A percentile compares a stretch with the other conserved stretches of the same genome.
Conservation (phyloP, 2,113 vertebrate species). For the Pelodiscus sinensis region DNA sequence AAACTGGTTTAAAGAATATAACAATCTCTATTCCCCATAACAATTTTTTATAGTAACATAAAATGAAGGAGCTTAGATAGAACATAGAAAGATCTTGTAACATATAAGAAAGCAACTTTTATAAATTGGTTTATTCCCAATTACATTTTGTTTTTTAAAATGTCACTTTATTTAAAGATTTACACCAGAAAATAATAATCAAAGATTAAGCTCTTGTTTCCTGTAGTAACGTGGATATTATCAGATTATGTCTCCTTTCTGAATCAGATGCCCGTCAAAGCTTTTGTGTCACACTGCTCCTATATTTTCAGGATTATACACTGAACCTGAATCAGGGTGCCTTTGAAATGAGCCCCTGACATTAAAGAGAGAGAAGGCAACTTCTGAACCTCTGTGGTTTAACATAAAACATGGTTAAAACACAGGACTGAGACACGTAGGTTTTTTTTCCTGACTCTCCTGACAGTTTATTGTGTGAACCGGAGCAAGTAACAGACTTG, state of each 20-base stretch:
- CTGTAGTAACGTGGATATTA: constrained; percentile 60
- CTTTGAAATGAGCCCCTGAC: constrained; percentile 57
- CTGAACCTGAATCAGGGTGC: constrained; percentile 1
- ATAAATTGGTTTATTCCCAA: constrained; percentile 62
- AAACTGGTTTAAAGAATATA: background rate
- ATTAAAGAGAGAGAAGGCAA: background rate
- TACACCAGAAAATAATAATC: constrained; percentile 62
- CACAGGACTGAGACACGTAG: constrained; percentile 6
- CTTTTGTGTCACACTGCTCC: constrained; percentile 40
- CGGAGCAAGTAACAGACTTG: background rate
- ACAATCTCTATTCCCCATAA: background rate
- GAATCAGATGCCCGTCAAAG: constrained; percentile 33
- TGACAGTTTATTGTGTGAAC: background rate
- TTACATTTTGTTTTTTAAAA: constrained; percentile 59
- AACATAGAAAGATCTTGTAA: constrained; percentile 30
- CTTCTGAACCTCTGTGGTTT: constrained; percentile 57
- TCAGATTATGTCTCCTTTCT: constrained; percentile 56
- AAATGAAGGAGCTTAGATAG: constrained; percentile 5
- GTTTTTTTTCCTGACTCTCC: background rate
- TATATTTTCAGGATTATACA: constrained; percentile 41
- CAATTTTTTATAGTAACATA: background rate
- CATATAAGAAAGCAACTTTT: constrained; percentile 27
- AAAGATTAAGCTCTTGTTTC: constrained; percentile 69
- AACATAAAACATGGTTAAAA: constrained; percentile 56
- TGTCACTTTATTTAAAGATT: constrained; percentile 65